These are phyloP conservation scores for Cotesia congregata DNA, from an alignment of 2,888 invertebrate species.

Conservation along the genomic window DNA sequence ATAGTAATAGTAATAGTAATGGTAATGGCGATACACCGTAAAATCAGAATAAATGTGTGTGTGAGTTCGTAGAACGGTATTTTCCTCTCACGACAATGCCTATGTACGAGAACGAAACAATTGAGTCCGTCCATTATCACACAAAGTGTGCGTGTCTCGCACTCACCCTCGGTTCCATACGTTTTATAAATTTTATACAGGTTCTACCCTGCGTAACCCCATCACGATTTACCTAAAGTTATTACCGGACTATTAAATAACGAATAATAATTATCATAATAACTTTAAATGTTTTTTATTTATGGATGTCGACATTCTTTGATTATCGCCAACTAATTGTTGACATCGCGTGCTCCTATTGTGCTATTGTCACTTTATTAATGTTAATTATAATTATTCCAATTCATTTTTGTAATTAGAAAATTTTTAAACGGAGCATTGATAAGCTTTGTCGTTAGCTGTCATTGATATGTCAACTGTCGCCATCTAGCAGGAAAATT, in stretches of 20 bases:
- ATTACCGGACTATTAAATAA: not conserved
- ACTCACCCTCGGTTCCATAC: conserved; percentile 9
- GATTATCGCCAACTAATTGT: not conserved
- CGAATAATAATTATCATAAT: not conserved
- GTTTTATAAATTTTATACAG: not conserved
- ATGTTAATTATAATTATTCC: not conserved
- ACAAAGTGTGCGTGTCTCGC: conserved; percentile 36
- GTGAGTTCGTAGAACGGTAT: not conserved
- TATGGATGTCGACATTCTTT: not conserved
- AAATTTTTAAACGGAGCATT: no score
- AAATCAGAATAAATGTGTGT: not conserved
- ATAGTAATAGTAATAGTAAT: no score
- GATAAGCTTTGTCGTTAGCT: no score
- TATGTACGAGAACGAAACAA: conserved; percentile 36
- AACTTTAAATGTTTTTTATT: not conserved
- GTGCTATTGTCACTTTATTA: not conserved
- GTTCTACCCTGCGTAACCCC: conserved; percentile 6
- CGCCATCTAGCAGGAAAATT: no score
- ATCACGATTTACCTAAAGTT: not conserved
- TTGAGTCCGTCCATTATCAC: conserved; percentile 37
- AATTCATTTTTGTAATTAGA: not conserved
- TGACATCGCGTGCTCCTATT: not conserved
- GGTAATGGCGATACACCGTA: no score
- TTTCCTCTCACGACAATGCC: conserved; percentile 21
- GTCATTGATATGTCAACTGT: no score